Evolutionary conservation across 2,797 vertebrate species (phyloP).

Genomic region (Gambelia wislizenii): DNA sequence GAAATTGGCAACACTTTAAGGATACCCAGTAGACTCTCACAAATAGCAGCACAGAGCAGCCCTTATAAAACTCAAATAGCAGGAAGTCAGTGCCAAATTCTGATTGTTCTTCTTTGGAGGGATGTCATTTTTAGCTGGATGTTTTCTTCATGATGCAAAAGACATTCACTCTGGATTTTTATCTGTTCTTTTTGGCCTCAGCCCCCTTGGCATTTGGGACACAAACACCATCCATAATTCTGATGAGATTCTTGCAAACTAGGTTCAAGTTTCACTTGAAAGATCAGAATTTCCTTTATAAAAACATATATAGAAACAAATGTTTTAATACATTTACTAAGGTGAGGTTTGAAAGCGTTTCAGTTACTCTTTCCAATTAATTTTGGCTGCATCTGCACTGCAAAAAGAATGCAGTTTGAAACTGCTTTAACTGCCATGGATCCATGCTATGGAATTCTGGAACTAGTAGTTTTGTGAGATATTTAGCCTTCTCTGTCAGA

Average conservation of each 20-base stretch:
- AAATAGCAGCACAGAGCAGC: conserved; percentile 33
- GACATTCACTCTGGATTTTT: conserved; percentile 14
- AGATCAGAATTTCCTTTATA: not conserved
- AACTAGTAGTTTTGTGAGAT: no score
- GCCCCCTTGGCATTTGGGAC: conserved; percentile 16
- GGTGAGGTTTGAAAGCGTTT: no score
- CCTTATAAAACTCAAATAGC: not conserved
- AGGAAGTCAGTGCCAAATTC: not conserved
- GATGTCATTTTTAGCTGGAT: conserved; percentile 24
- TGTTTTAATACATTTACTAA: no score
- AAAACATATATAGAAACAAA: no score
- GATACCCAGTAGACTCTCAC: not conserved
- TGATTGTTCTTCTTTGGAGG: not conserved
- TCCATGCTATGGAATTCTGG: no score
- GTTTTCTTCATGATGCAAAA: conserved; percentile 47
- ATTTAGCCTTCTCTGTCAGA: no score
- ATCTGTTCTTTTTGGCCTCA: conserved; percentile 32
- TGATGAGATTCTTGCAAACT: conserved; percentile 32
- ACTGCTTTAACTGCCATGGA: no score
- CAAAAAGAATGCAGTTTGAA: no score
- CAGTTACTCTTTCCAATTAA: no score
- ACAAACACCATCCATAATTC: conserved; percentile 54
- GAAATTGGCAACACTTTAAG: not conserved
- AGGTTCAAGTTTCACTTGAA: not conserved
- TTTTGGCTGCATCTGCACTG: no score